Evolutionary conservation across 2,888 invertebrate species (phyloP).

Genomic region (Ophion ellenae): DNA sequence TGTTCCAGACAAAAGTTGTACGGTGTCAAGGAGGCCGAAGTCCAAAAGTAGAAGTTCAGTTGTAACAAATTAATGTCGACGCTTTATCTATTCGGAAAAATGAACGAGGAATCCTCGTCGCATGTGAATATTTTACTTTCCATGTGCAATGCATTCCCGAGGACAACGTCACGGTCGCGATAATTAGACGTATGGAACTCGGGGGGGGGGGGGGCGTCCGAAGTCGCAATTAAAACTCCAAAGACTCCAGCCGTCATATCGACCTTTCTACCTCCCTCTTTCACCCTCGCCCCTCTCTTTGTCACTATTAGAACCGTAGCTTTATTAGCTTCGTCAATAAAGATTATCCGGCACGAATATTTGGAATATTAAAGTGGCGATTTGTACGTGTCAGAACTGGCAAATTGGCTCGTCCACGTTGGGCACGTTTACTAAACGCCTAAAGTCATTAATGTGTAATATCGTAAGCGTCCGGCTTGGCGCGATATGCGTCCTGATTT

Average conservation of each 20-base stretch:
- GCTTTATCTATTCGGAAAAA: not conserved
- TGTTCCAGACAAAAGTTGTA: no score
- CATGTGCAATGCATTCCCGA: constrained; percentile 4
- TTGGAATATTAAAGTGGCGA: constrained; percentile 54
- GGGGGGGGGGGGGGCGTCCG: not conserved
- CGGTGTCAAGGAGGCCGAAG: no score
- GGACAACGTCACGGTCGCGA: constrained; percentile 7
- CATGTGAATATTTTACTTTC: constrained; percentile 18
- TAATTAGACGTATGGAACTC: constrained; percentile 6
- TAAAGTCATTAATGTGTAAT: constrained; percentile 50
- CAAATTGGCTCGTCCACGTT: constrained; percentile 41
- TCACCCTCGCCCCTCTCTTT: not conserved
- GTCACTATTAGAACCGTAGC: constrained; percentile 8
- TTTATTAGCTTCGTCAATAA: constrained; percentile 43
- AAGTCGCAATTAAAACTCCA: constrained; percentile 15
- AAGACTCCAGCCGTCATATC: not conserved
- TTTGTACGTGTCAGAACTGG: constrained; percentile 41
- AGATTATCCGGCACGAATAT: constrained; percentile 60
- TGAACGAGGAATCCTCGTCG: not conserved
- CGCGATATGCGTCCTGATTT: constrained; percentile 67
- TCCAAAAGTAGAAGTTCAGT: not conserved
- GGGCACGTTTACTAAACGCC: constrained; percentile 20
- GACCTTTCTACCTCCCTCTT: not conserved
- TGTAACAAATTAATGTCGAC: not conserved
- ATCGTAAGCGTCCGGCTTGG: constrained; percentile 61